Evolutionary conservation across 2,113 vertebrate species (phyloP).

Genomic region (Osmerus mordax): DNA sequence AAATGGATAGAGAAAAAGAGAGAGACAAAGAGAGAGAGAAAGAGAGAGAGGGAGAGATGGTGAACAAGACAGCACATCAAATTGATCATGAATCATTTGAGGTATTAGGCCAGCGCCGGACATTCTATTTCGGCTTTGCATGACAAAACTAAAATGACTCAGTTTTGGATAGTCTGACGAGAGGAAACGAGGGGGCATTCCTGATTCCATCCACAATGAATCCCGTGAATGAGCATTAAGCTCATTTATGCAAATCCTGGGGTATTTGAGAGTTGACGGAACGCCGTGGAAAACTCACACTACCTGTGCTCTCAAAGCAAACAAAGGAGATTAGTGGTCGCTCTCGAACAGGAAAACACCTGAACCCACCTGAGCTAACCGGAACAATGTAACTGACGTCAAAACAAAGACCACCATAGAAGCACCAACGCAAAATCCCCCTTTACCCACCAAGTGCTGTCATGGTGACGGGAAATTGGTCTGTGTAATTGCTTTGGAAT

Average conservation of each 20-base stretch:
- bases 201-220: not conserved
- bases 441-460: not conserved
- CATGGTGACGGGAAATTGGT: not conserved
- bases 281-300: too few relatives aligned
- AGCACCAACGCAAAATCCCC: not conserved
- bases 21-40: not conserved
- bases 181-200: not conserved
- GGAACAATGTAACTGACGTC: too few relatives aligned
- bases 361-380: too few relatives aligned
- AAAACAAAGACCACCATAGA: not conserved
- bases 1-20: not conserved
- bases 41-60: too few relatives aligned
- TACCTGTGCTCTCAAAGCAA: too few relatives aligned
- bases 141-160: not conserved
- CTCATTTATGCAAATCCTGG: too few relatives aligned
- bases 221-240: not conserved
- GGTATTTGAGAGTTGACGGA: too few relatives aligned
- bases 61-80: not conserved
- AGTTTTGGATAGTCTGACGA: not conserved
- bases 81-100: not conserved
- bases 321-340: too few relatives aligned
- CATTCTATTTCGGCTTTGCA: not conserved
- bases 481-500: constrained; percentile 2
- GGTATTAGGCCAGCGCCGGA: not conserved
- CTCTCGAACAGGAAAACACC: too few relatives aligned